A percentile compares a stretch with the other conserved stretches of the same genome.
Conservation (phyloP, 2,888 invertebrate genomes). For the Crepidodera aurea region DNA sequence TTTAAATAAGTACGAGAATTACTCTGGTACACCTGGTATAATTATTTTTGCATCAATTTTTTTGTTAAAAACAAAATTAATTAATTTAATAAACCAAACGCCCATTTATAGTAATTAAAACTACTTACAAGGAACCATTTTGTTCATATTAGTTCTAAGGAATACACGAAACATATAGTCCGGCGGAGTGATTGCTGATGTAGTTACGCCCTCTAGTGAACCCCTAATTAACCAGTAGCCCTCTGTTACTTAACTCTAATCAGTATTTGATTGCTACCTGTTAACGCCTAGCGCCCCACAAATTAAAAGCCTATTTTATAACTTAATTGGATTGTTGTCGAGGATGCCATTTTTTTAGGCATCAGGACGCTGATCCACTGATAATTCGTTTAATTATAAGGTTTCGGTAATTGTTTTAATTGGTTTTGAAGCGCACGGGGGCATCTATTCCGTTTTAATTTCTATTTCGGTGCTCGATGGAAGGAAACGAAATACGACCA, state of each 20-base stretch:
- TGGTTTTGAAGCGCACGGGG: conserved; percentile 2
- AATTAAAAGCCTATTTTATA: conserved; percentile 57
- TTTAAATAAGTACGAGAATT: too few relatives aligned
- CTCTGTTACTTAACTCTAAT: conserved; percentile 59
- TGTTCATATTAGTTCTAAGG: not conserved
- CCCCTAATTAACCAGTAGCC: conserved; percentile 61
- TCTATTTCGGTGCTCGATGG: too few relatives aligned
- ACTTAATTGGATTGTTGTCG: conserved; percentile 41
- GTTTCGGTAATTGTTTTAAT: not conserved
- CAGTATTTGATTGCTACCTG: conserved; percentile 61
- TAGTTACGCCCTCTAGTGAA: conserved; percentile 60
- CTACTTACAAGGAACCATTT: not conserved
- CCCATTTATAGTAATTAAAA: too few relatives aligned
- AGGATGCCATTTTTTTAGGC: conserved; percentile 5
- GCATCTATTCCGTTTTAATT: too few relatives aligned
- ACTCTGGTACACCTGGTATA: too few relatives aligned
- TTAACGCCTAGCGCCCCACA: conserved; percentile 57
- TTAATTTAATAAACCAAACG: too few relatives aligned
- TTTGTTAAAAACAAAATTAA: too few relatives aligned
- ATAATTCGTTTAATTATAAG: not conserved
- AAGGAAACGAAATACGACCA: too few relatives aligned
- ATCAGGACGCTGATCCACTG: not conserved
- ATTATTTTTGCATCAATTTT: too few relatives aligned
- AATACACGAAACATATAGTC: not conserved
- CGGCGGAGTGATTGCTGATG: conserved; percentile 56